These are phyloP conservation scores for Anthonomus grandis DNA, from an alignment of 1,140 invertebrate species.

Conservation along the genomic window DNA sequence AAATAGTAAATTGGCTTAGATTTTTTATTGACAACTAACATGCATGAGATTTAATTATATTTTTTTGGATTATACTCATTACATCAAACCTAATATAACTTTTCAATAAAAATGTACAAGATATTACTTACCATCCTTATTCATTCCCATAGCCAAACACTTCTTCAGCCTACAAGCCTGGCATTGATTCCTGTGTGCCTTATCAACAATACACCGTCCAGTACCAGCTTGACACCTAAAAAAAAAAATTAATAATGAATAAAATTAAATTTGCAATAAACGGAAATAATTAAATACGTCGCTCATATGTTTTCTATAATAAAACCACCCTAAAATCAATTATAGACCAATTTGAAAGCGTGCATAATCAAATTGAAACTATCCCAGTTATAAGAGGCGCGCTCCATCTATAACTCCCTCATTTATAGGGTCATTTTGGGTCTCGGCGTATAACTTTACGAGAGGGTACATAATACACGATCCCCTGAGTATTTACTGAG, in stretches of 20 bases:
- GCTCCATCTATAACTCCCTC: too few species aligned
- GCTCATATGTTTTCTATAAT: neutral
- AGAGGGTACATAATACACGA: slow-evolving; percentile 11
- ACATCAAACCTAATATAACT: too few species aligned
- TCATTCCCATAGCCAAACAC: slow-evolving; percentile 99
- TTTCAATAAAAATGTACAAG: too few species aligned
- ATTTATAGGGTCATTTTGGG: slow-evolving; percentile 10
- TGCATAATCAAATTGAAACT: too few species aligned
- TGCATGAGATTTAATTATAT: too few species aligned
- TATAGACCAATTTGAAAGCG: too few species aligned
- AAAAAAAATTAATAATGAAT: slow-evolving; percentile 23
- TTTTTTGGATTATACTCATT: too few species aligned
- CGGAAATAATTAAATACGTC: neutral
- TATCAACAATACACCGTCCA: slow-evolving; percentile 94
- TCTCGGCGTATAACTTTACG: slow-evolving; percentile 5
- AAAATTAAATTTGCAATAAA: neutral
- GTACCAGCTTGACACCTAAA: slow-evolving; percentile 95
- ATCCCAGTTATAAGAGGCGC: too few species aligned
- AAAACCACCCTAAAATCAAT: neutral
- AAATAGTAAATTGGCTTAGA: too few species aligned
- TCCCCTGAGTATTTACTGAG: slow-evolving; percentile 9
- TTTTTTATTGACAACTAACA: too few species aligned
- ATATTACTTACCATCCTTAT: slow-evolving; percentile 99
- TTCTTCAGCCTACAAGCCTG: slow-evolving; percentile 97
- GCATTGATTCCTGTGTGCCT: slow-evolving; percentile 97